Evolutionary conservation across 2,888 invertebrate species (phyloP).

Genomic region (Sialis fuliginosa): DNA sequence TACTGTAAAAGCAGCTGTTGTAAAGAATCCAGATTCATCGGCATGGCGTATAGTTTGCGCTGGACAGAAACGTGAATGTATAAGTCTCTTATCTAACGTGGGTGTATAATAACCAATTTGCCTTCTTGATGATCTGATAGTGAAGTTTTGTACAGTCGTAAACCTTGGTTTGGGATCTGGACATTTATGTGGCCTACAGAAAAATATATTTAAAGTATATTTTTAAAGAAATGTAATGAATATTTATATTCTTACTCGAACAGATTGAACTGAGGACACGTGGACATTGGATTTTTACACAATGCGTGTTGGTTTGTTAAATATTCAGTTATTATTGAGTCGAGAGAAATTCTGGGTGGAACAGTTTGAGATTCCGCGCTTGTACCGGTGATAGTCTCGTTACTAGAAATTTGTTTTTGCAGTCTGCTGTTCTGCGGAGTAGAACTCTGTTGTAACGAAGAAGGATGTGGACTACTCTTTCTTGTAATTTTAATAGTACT

Average conservation of each 20-base stretch:
- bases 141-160: constrained; percentile 51
- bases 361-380: constrained; percentile 17
- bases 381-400: constrained; percentile 13
- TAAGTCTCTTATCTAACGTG: constrained; percentile 59
- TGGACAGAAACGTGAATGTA: constrained; percentile 69
- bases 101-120: constrained; percentile 35
- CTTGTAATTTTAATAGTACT: constrained; percentile 10
- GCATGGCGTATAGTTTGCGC: constrained; percentile 52
- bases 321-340: constrained; percentile 91
- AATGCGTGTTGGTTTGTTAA: constrained; percentile 94
- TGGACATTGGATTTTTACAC: constrained; percentile 94
- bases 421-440: constrained; percentile 17
- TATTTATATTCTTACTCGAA: constrained; percentile 45
- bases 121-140: constrained; percentile 38
- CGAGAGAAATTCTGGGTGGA: constrained; percentile 45
- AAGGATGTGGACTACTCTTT: constrained; percentile 9
- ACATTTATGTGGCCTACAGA: constrained; percentile 79
- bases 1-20: constrained; percentile 31
- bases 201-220: constrained; percentile 4
- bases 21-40: constrained; percentile 58
- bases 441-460: constrained; percentile 12
- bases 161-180: constrained; percentile 66
- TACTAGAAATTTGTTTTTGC: constrained; percentile 31
- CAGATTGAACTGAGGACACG: constrained; percentile 91
- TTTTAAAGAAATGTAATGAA: neutral